Percentiles rank a stretch among this genome's conserved stretches.
phyloP scores from a whole-genome alignment of 2,888 invertebrate species.

The Meteorus colon region DNA sequence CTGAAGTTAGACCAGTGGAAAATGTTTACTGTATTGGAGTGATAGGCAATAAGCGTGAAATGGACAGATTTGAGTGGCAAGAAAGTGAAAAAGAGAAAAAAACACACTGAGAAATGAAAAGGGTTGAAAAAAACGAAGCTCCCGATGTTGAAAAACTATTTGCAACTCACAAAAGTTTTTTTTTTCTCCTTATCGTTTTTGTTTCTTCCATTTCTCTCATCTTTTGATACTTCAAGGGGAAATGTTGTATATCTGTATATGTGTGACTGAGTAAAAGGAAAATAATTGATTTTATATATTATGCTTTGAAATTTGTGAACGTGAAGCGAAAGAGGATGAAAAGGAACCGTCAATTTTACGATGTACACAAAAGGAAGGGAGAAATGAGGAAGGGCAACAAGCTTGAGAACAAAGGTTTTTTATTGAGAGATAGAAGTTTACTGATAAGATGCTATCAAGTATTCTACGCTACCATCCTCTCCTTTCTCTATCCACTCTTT shows the following conservation, averaged over 20 bases:
- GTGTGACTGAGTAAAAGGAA: background rate
- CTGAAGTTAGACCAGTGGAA: too few relatives aligned
- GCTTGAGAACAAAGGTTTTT: conserved; percentile 14
- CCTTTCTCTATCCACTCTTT: background rate
- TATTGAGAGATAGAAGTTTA: conserved; percentile 16
- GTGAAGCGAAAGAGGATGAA: background rate
- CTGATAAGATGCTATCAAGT: conserved; percentile 1
- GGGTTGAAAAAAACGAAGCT: background rate
- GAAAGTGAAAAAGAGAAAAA: background rate
- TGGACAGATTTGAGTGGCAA: conserved; percentile 1
- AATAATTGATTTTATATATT: conserved; percentile 4
- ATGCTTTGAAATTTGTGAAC: background rate
- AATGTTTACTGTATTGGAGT: background rate
- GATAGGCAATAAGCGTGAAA: conserved; percentile 28
- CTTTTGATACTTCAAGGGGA: background rate
- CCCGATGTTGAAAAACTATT: background rate
- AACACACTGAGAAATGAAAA: background rate
- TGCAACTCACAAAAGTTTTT: background rate
- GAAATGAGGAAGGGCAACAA: background rate
- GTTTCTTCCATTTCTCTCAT: background rate
- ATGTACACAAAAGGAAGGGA: background rate
- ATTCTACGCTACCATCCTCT: conserved; percentile 14
- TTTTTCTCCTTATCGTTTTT: background rate
- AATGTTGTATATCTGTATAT: background rate
- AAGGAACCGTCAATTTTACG: background rate